phyloP scores from a whole-genome alignment of 2,113 vertebrate genomes.

The Rhabdornis inornatus region DNA sequence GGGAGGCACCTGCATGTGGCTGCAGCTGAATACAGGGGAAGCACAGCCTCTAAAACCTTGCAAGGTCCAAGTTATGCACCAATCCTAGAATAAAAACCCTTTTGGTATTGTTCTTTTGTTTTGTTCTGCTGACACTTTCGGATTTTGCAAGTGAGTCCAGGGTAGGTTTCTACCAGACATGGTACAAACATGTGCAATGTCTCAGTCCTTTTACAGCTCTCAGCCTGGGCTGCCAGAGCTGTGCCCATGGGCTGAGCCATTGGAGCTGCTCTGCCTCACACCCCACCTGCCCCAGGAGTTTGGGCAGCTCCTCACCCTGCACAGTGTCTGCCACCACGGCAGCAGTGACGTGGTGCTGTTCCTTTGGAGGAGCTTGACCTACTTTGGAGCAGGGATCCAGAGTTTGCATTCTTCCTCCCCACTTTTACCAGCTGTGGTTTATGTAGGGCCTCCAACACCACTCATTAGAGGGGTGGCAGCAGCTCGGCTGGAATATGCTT shows the following conservation, averaged over 20 bases:
- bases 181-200: not conserved
- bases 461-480: constrained; percentile 39
- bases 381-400: not conserved
- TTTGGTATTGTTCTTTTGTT: not conserved
- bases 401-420: not conserved
- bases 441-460: not conserved
- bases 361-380: not conserved
- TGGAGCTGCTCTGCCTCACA: not conserved
- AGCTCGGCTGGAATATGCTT: not conserved
- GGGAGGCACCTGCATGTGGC: not conserved
- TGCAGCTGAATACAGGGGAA: not conserved
- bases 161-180: not conserved
- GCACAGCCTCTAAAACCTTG: not conserved
- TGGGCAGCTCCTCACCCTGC: not conserved
- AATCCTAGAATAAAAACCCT: not conserved
- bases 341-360: rapidly evolving
- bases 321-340: not conserved
- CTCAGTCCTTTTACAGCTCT: not conserved
- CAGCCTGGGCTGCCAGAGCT: not conserved
- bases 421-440: not conserved
- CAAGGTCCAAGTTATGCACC: too few species aligned
- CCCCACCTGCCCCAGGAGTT: not conserved
- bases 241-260: not conserved
- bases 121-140: not conserved
- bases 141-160: not conserved